A percentile compares a stretch with the other conserved stretches of the same genome.
These are phyloP conservation scores for Phataginus tetradactyla DNA, from an alignment of 2,797 vertebrate genomes.

Conservation along the genomic window DNA sequence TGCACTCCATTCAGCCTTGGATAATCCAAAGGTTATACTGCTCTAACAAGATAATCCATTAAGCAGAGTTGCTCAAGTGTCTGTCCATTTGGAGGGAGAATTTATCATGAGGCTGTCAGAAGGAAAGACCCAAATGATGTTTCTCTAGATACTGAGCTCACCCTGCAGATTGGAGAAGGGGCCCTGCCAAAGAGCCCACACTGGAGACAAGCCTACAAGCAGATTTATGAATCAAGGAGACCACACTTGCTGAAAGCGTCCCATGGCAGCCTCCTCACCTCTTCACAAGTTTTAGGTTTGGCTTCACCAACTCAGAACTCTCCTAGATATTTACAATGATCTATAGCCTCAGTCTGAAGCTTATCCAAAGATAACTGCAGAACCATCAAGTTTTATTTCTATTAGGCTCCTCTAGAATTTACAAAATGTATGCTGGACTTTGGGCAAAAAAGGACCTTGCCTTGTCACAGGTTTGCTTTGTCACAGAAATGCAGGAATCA, in stretches of 20 bases:
- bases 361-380: constrained; percentile 84
- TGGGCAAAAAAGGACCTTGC: constrained; percentile 75
- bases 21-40: constrained; percentile 63
- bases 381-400: constrained; percentile 84
- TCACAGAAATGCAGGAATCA: constrained; percentile 63
- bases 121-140: constrained; percentile 63
- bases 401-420: constrained; percentile 82
- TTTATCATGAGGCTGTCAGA: constrained; percentile 34
- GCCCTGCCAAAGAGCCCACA: constrained; percentile 78
- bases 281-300: constrained; percentile 74
- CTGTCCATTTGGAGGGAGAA: constrained; percentile 62
- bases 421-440: constrained; percentile 73
- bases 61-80: constrained; percentile 10
- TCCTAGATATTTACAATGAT: constrained; percentile 83
- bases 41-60: constrained; percentile 65
- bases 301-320: constrained; percentile 79
- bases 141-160: constrained; percentile 71
- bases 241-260: constrained; percentile 82
- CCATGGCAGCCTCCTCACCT: constrained; percentile 77
- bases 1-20: constrained; percentile 40
- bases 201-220: constrained; percentile 54
- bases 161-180: constrained; percentile 60
- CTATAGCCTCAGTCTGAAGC: constrained; percentile 84
- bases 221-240: constrained; percentile 85
- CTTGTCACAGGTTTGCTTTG: constrained; percentile 67